Evolutionary conservation across 2,888 invertebrate genomes (phyloP), one percentile per base, ranked within the genome.

Genomic region (Periphyllus acericola): DNA sequence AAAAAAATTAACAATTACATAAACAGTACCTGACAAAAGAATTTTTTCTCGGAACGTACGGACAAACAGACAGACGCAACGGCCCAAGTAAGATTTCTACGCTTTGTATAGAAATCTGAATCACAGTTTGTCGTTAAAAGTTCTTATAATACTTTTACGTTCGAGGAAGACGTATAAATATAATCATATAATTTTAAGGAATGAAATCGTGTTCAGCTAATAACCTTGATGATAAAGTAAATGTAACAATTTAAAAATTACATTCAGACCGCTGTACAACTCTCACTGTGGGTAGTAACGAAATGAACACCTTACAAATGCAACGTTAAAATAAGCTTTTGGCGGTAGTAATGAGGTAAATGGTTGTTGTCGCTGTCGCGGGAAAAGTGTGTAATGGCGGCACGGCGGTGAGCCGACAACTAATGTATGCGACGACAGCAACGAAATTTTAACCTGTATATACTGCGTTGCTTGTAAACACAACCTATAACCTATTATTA

Each of bases 401-500:
- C 3, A 80, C n/a, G n/a, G 66, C 36, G 40, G 46, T 71, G 46
- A 32, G 46, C 68, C 68, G 68, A 81, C 68, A 68, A 29, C 40
- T 81, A 81, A 81, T 81, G 46, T 46, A 81, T 81, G 40, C 21
- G 68, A 68, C 46, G 40, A 25, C 68, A 29, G 40, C 81, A 29
- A 40, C 29, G 68, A 11, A 68, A 32, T 81, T 81, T 29, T 11
- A 55, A 66, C 40, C 21, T 68, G 32, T n/a, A 40, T 17, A 17
- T 4, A 17, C 29, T 11, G 34, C 25, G 34, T 60, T 60, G 32
- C 9, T 60, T 11, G 14, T 52, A 52, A 11, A 52, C 52, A 11
- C 6, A 0, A 21, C 6, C 21, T 21, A 25, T 25, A 14, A 14
- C 14, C 4, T 46, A 46, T 36, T 36, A 36, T 36, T 36, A 36